Evolutionary conservation across 2,113 vertebrate species (phyloP), one percentile per base, ranked within the genome.

Genomic region (Heterotis niloticus): DNA sequence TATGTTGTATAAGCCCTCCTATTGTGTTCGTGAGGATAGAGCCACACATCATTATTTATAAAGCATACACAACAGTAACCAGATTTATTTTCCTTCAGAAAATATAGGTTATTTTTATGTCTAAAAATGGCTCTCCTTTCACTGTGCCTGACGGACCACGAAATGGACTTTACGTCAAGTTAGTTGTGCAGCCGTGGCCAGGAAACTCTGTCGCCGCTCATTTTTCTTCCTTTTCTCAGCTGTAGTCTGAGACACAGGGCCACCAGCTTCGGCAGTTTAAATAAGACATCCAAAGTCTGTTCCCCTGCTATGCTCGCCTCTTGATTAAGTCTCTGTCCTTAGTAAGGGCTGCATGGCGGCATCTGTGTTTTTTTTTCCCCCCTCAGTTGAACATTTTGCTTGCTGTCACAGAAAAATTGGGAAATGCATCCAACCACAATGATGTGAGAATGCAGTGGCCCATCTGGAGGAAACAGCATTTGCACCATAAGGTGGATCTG

Each of bases 151-250:
- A 86, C 82, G 80, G 87, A 86, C 86, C 90, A 87, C 90, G 90
- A 91, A 92, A 93, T 90, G 88, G 90, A 92, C 88, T 91, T 90
- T 90, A 90, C 88, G 89, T 88, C 88, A 87, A 78, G 84, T 88
- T 84, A 85, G 87, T 83, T 57, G 76, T 84, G 84, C 82, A 85
- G 85, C 64, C 56, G 78, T 82, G 82, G 86, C 73, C 71, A 78
- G 79, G 80, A 87, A 88, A 88, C 79, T 75, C 85, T 81, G 78
- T 75, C 68, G 7, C 79, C 57, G 66, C 82, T 85, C 83, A 86
- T 90, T 90, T 89, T 85, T 90, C 84, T 88, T 86, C 80, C 77
- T 56, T 56, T 82, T 85, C 82, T 84, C 84, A 81, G 79, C 84
- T 81, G 72, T 84, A 88, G 88, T 86, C 83, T 80, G 85, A 88